A percentile compares a stretch with the other conserved stretches of the same genome.
These are phyloP conservation scores for Drosophila equinoxialis DNA, from an alignment of 1,140 invertebrate species.

Conservation along the genomic window DNA sequence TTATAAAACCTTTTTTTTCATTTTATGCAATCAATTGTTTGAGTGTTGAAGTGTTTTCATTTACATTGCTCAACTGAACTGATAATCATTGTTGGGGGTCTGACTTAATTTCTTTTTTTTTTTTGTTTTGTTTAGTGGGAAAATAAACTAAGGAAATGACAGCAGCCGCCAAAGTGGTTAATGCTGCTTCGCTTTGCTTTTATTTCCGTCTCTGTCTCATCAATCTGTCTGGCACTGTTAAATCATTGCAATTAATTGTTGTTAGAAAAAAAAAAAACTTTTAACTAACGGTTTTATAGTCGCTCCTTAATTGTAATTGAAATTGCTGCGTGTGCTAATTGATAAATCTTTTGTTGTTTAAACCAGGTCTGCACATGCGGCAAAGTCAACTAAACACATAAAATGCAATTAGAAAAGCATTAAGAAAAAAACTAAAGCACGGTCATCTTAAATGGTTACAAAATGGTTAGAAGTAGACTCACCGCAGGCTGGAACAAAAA, in stretches of 20 bases:
- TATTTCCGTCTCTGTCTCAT: slow-evolving; percentile 18
- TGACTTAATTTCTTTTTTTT: slow-evolving; percentile 12
- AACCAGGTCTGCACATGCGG: slow-evolving; percentile 25
- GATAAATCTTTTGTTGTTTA: slow-evolving; percentile 57
- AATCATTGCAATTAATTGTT: slow-evolving; percentile 73
- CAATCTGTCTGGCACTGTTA: slow-evolving; percentile 40
- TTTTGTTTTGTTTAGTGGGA: slow-evolving; percentile 42
- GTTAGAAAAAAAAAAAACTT: slow-evolving; percentile 66
- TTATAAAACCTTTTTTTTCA: slow-evolving; percentile 38
- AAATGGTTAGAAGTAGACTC: slow-evolving; percentile 52
- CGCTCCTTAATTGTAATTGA: slow-evolving; percentile 77
- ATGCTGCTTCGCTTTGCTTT: slow-evolving; percentile 27
- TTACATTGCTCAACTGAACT: slow-evolving; percentile 79
- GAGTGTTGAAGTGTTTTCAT: slow-evolving; percentile 79
- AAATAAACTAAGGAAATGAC: slow-evolving; percentile 54
- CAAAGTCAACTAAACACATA: slow-evolving; percentile 51
- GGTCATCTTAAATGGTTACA: slow-evolving; percentile 31
- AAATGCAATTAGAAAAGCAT: slow-evolving; percentile 75
- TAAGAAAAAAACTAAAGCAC: slow-evolving; percentile 50
- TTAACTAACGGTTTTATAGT: slow-evolving; percentile 76
- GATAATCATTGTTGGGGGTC: slow-evolving; percentile 66
- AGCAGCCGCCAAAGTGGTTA: slow-evolving; percentile 25
- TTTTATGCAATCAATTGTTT: slow-evolving; percentile 65
- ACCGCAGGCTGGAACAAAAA: slow-evolving; percentile 35
- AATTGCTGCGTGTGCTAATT: slow-evolving; percentile 68